Conservation (phyloP, 1,140 invertebrate species). For the Pomacea maculata region DNA sequence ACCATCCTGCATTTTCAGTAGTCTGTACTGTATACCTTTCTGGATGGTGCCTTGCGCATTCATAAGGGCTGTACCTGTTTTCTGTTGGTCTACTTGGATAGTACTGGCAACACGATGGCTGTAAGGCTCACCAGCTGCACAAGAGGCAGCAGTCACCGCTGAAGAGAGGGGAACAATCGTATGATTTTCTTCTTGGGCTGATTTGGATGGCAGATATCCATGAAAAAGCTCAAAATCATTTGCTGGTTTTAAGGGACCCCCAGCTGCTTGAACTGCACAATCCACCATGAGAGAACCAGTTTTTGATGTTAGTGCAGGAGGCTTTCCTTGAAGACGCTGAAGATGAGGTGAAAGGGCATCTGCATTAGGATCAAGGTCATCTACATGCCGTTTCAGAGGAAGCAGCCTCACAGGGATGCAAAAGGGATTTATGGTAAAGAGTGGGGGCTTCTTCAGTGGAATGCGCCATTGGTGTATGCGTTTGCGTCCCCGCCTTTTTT, state of each 20-base stretch:
- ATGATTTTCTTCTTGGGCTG: no score
- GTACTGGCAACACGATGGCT: background rate
- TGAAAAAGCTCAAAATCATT: no score
- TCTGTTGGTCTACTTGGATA: background rate
- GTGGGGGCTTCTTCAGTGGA: constrained; percentile 30
- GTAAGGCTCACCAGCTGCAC: background rate
- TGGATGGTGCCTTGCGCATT: background rate
- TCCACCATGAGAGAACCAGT: background rate
- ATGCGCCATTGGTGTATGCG: constrained; percentile 3
- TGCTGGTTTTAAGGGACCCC: background rate
- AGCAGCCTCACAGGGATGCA: constrained; percentile 38
- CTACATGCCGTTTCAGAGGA: constrained; percentile 16
- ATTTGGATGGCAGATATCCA: no score
- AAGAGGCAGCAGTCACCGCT: background rate
- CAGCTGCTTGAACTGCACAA: background rate
- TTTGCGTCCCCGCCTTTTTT: background rate
- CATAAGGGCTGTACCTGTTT: background rate
- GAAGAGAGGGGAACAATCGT: no score
- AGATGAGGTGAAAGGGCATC: no score
- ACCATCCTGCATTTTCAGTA: background rate
- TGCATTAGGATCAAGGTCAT: no score
- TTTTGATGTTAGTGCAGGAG: background rate
- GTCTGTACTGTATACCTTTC: background rate
- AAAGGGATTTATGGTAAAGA: constrained; percentile 40
- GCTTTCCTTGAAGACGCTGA: background rate